Base-by-base conservation (phyloP, 2,888 invertebrate species). In the Papilio demoleus region DNA sequence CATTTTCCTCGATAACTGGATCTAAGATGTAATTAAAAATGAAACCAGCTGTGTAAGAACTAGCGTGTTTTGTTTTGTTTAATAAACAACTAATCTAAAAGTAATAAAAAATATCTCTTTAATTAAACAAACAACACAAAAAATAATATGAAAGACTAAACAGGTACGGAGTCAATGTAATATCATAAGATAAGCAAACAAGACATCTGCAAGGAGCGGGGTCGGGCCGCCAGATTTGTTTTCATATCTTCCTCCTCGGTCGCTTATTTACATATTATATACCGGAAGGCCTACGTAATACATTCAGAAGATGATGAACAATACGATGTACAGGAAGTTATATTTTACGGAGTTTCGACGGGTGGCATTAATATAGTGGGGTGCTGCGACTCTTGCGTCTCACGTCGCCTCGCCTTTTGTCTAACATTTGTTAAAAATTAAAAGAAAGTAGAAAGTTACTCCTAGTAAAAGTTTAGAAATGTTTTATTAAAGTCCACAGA, bases 1-100 rank as follows among this genome's bases (percentile, higher is more conserved):
- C 88, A 90, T 92, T 91, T 85, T 82, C 84, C 79, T 79, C 83
- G 83, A 89, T 90, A 86, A 88, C 81, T 81, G 79, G 81, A 81
- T 81, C 85, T 81, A 82, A 81, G 83, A 69, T 38, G 42, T 65
- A 82, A 83, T 77, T 77, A 77, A 78, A 77, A 75, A 65, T 50
- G 40, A 65, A 60, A 65, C 42, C 40, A 53, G 34, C 61, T 68
- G 58, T 47, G 63, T 24, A 59, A 63, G 36, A 36, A 58, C 36
- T 47, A 47, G 47, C 6, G 17, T 31, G 6, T 31, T 31, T 31
- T 56, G 31, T 56, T 31, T 1, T n/a, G n/a, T n/a, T n/a, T 9
- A 17, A 56, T n/a, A n/a, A 31, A 9, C 53, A 17, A n/a, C n/a
- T n/a, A n/a, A n/a, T n/a, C n/a, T n/a, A n/a, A n/a, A n/a, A n/a